These are phyloP conservation scores for Boulengeromyrus knoepffleri DNA, from an alignment of 2,113 vertebrate genomes.

Conservation along the genomic window DNA sequence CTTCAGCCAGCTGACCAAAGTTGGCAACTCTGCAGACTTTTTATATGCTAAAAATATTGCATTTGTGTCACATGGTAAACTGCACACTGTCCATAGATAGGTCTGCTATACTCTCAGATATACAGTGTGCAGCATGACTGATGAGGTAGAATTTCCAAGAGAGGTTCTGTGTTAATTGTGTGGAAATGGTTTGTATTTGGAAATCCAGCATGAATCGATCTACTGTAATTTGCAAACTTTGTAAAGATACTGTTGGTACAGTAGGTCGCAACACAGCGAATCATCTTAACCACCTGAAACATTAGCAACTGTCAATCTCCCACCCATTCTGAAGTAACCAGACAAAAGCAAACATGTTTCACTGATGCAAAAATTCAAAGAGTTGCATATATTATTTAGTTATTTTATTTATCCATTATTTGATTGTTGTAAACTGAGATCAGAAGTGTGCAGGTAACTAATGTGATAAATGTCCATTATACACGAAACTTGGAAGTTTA, in stretches of 20 bases:
- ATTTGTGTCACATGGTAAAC: neutral
- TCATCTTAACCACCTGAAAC: neutral
- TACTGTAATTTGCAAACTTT: neutral
- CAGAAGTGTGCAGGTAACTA: neutral
- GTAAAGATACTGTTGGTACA: neutral
- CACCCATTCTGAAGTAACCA: neutral
- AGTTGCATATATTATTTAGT: neutral
- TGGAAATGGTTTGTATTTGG: neutral
- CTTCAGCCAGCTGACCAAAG: neutral
- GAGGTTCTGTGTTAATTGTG: neutral
- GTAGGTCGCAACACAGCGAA: neutral
- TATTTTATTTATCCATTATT: neutral
- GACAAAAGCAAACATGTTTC: neutral
- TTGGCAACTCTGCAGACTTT: neutral
- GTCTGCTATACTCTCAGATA: neutral
- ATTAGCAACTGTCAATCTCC: neutral
- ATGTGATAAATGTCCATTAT: neutral
- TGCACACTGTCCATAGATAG: neutral
- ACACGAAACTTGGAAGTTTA: neutral
- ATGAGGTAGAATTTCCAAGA: neutral
- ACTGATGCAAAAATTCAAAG: neutral
- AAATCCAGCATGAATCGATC: neutral
- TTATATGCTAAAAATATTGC: neutral
- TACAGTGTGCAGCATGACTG: neutral
- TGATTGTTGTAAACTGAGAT: neutral